Percentiles rank a stretch among this genome's conserved stretches.
phyloP scores from a whole-genome alignment of 2,113 vertebrate genomes.

The Panthera tigris region DNA sequence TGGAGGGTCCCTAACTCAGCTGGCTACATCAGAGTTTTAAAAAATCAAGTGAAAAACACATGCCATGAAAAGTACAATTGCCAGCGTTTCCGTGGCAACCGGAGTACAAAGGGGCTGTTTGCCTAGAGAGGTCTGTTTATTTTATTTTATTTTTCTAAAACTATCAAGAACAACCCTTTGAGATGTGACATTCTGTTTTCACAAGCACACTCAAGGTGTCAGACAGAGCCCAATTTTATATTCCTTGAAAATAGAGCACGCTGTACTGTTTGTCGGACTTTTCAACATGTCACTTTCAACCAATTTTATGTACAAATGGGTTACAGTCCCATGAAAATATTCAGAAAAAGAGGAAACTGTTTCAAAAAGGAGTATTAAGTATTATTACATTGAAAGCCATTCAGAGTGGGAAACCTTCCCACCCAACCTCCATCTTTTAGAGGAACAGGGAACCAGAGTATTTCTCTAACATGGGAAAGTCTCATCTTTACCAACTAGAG shows the following conservation, averaged over 20 bases:
- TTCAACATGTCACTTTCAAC: slow-evolving; percentile 81
- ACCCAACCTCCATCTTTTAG: slow-evolving; percentile 13
- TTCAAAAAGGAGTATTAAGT: slow-evolving; percentile 73
- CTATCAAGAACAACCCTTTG: slow-evolving; percentile 77
- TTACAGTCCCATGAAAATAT: slow-evolving; percentile 79
- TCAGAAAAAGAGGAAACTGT: slow-evolving; percentile 73
- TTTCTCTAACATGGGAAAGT: not conserved
- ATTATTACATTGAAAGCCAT: slow-evolving; percentile 73
- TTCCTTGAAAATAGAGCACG: slow-evolving; percentile 76
- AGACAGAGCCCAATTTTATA: slow-evolving; percentile 80
- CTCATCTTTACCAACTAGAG: not conserved
- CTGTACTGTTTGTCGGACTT: slow-evolving; percentile 70
- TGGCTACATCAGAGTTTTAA: not conserved
- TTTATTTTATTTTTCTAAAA: slow-evolving; percentile 77
- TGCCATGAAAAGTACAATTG: slow-evolving; percentile 70
- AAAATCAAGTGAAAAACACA: slow-evolving; percentile 62
- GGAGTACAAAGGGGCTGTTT: slow-evolving; percentile 74
- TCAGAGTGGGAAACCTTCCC: slow-evolving; percentile 45
- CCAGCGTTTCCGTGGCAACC: slow-evolving; percentile 70
- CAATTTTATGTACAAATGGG: slow-evolving; percentile 78
- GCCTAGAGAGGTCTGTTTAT: slow-evolving; percentile 77
- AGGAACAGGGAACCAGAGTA: not conserved
- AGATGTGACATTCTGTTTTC: slow-evolving; percentile 82
- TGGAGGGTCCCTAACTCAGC: slow-evolving; percentile 40
- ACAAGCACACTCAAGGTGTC: slow-evolving; percentile 77